Evolutionary conservation across 2,113 vertebrate species (phyloP).

Genomic region (Drymodes brunneopygia): DNA sequence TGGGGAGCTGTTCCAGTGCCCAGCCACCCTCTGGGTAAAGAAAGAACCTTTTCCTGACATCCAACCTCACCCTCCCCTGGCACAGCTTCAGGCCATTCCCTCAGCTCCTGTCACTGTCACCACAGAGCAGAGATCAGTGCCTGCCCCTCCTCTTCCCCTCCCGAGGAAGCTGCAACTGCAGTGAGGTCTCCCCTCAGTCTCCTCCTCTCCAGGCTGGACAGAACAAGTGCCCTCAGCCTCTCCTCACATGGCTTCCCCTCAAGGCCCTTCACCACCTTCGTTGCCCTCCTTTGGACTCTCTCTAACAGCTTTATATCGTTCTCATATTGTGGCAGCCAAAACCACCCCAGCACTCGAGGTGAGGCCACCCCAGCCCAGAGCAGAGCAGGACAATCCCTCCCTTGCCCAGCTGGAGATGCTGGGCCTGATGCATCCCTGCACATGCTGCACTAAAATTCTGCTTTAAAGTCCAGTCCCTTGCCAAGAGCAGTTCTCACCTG

Average conservation of each 20-base stretch:
- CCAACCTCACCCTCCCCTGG: rapidly evolving
- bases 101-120: background rate
- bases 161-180: rapidly evolving
- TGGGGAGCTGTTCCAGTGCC: background rate
- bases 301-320: rapidly evolving
- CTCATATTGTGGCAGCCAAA: too few species aligned
- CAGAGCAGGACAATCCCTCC: background rate
- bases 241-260: rapidly evolving
- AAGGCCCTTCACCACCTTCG: background rate
- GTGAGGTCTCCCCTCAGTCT: background rate
- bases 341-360: rapidly evolving
- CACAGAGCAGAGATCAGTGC: background rate
- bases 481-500: background rate
- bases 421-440: background rate
- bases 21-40: background rate
- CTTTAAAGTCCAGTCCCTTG: background rate
- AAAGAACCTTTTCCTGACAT: background rate
- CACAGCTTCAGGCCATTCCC: background rate
- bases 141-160: background rate
- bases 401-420: background rate
- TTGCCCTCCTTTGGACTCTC: rapidly evolving
- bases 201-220: background rate
- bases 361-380: background rate
- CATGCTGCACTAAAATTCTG: background rate
- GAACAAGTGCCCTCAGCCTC: rapidly evolving